These are phyloP conservation scores for Chirona hameri DNA, from an alignment of 2,888 invertebrate genomes.

Conservation along the genomic window DNA sequence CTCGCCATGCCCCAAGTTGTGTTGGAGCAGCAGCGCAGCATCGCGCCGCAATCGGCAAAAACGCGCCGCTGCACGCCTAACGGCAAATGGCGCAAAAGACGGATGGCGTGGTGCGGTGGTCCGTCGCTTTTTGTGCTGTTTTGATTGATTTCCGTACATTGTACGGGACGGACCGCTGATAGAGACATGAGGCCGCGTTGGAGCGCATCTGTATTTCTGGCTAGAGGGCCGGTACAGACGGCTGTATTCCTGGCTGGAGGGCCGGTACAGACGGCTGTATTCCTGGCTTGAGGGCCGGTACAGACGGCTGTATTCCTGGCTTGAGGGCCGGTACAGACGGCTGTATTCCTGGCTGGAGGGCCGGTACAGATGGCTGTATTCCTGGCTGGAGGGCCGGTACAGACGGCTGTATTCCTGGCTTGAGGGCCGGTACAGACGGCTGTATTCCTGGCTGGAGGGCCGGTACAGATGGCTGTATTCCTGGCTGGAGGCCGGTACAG, in stretches of 20 bases:
- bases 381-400: neutral
- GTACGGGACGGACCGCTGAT: neutral
- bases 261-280: neutral
- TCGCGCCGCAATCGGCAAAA: constrained; percentile 1
- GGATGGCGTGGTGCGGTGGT: neutral
- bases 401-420: neutral
- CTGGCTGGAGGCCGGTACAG: neutral
- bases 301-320: neutral
- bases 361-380: neutral
- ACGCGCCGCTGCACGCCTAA: neutral
- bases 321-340: neutral
- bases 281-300: neutral
- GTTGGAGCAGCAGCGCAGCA: too few species aligned
- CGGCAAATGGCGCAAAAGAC: neutral
- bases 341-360: neutral
- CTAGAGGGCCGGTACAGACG: neutral
- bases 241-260: neutral
- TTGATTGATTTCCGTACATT: neutral
- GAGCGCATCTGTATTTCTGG: neutral
- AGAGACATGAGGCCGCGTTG: neutral
- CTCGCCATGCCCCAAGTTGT: too few species aligned
- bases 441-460: neutral
- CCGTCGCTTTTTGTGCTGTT: neutral
- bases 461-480: neutral
- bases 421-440: neutral